Base-by-base conservation (phyloP, 2,888 invertebrate genomes). In the Palloptera scutellata region DNA sequence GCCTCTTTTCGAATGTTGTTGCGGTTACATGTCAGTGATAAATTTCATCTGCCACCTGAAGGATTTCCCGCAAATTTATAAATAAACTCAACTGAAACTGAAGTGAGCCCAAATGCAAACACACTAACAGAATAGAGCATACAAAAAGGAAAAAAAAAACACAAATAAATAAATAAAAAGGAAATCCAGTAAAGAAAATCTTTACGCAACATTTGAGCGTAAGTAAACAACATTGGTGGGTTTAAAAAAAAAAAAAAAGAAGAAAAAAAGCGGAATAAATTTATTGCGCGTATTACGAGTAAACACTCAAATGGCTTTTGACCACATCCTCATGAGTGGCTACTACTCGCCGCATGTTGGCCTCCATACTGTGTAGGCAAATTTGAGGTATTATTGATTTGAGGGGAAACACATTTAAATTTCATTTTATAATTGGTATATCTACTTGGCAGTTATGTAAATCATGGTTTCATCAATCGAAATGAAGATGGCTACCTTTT, bases 21-120 rank as follows among this genome's bases (percentile, higher is more conserved):
- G 72, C 48, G 70, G 72, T 73, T 61, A 58, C 55, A 61, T 58
- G 66, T 67, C 63, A 73, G 70, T 72, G 72, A 73, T 73, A 69
- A 74, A 74, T 71, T 72, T 70, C 65, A 71, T 61, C 68, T 72
- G 70, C 64, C 74, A 74, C 63, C 66, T 54, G 67, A 67, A 62
- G 64, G 66, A 57, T 66, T 61, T 58, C 45, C 71, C 69, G 68
- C 70, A 74, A 70, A 72, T 73, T 74, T 70, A 69, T 70, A 71
- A 72, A 70, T 69, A 69, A 68, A 54, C 52, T 57, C 63, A 58
- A 64, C 58, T 58, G 58, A 43, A 15, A 19, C 15, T 58, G 17
- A 59, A 52, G 30, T 52, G 59, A 51, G 30, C 30, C 30, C 43
- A 53, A 59, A 51, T 55, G 64, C 55, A 64, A 57, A 55, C 57